Evolutionary conservation across 2,113 vertebrate species (phyloP), one percentile per base, ranked within the genome.

Genomic region (Tychaedon coryphoeus): DNA sequence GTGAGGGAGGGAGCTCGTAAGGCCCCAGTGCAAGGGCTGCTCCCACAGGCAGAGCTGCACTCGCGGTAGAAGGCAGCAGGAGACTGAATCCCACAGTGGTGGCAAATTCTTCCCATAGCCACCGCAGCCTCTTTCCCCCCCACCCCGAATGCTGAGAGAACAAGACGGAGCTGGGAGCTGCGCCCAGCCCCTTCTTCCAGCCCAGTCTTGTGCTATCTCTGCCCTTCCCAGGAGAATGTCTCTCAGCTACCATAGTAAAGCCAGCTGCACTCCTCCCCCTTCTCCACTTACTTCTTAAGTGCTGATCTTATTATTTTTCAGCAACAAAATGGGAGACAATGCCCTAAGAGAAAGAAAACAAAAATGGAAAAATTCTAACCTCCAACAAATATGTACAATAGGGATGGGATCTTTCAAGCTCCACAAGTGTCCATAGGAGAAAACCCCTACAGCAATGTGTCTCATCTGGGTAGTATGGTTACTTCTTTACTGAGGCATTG

Each of bases 261-360:
- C 24, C 19, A 77, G 60, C 19, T 34, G 19, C 25, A 36, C 19
- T 34, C 38, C 33, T 24, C 4, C 9, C 24, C 24, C 38, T 34
- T 53, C 31, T 78, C 6, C 31, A 11, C 3, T 34, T 18, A 11
- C 19, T 64, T n/a, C 4, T 42, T 51, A 34, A 54, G 25, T 36
- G 31, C 9, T 1, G 4, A 29, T 14, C 2, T 29, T 29, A 34
- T 0, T 65, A 15, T 4, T 24, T 43, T 54, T 54, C 19, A 4
- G 15, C 19, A 65, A 34, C 9, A 45, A 79, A 54, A 54, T 15
- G 19, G 33, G 17, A 24, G 25, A 43, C 64, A 23, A 65, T 19
- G 14, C 48, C 31, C 19, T 65, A 36, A 45, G 50, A 45, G 33
- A 54, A 36, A 24, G 38, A 54, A 65, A 43, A 78, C 15, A 54